These are phyloP conservation scores for Rhizoglyphus robini DNA, from an alignment of 1,140 invertebrate species.

Conservation along the genomic window DNA sequence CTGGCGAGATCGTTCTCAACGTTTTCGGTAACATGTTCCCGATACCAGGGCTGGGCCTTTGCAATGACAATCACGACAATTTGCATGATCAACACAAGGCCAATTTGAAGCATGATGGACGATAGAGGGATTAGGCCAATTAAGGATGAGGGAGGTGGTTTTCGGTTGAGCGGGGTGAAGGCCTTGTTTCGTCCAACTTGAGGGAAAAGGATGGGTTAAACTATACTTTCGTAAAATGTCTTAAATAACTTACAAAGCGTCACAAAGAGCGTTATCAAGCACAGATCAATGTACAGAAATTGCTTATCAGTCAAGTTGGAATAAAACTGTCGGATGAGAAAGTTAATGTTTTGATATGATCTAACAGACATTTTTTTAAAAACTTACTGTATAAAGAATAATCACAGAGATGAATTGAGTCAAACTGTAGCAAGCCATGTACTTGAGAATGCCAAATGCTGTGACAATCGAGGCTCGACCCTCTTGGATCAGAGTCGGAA, in stretches of 20 bases:
- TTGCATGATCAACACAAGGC: constrained; percentile 34
- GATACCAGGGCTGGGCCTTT: constrained; percentile 37
- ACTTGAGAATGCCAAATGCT: constrained; percentile 93
- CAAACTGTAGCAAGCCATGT: constrained; percentile 87
- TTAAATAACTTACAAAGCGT: constrained; percentile 49
- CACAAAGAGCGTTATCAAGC: constrained; percentile 63
- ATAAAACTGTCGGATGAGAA: constrained; percentile 33
- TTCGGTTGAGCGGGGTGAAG: constrained; percentile 40
- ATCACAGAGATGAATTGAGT: constrained; percentile 87
- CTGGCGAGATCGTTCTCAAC: constrained; percentile 30
- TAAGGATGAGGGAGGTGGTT: constrained; percentile 45
- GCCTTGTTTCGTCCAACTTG: constrained; percentile 55
- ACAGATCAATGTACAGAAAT: constrained; percentile 70
- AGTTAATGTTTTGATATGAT: constrained; percentile 15
- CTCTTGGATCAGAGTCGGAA: constrained; percentile 71
- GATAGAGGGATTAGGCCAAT: constrained; percentile 37
- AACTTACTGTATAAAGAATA: constrained; percentile 55
- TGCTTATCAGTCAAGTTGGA: constrained; percentile 50
- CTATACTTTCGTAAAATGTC: constrained; percentile 8
- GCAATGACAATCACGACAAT: constrained; percentile 33
- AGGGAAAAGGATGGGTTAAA: constrained; percentile 11
- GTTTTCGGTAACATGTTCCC: constrained; percentile 26
- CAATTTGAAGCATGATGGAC: constrained; percentile 32
- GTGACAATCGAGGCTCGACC: constrained; percentile 86
- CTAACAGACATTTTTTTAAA: neutral